Base-by-base conservation (phyloP, 1,140 invertebrate genomes). In the Magallana angulata region DNA sequence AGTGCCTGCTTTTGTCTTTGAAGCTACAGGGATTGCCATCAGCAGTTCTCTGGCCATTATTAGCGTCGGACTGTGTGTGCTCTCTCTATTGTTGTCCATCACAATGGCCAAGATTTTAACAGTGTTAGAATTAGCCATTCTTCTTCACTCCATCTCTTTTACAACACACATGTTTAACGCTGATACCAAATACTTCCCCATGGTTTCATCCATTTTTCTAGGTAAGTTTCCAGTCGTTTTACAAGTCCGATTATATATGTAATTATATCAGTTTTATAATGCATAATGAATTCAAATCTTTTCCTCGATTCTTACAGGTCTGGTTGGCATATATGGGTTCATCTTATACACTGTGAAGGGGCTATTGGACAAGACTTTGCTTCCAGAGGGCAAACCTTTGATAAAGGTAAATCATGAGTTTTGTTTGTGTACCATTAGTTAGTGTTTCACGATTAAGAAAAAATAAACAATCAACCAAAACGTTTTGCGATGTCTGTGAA, bases 301-400 rank as follows among this genome's bases (percentile, higher is more conserved):
- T 85, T 83, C 11, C 1, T 48, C 60, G 36, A 48, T 48, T 57
- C 36, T 85, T 83, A n/a, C 64, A 91, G 91, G 89, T 62, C 11
- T 91, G 5, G 62, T 90, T 12, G 86, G 86, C 57, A n/a, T 93
- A 84, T 92, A 92, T 85, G 91, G 90, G 18, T 86, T 90, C 12
- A 85, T 89, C 30, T 90, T 90, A 11, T 90, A 90, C 14, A 85
- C 91, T 11, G 57, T 91, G 30, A 92, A 93, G 62, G 87, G 85
- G 6, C 76, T 88, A 0, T 60, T 92, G 14, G 85, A 86, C 80
- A 71, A 82, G 11, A 36, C 89, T 36, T 80, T 91, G n/a, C 76
- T 93, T 36, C 92, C 92, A 16, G 87, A 89, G 14, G 92, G 92
- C 24, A 24, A 87, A 68, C 91, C 92, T 9, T 3, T 91, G 36